Percentiles rank a stretch among this genome's conserved stretches.
These are phyloP conservation scores for Mionectes olivaceus DNA, from an alignment of 2,797 vertebrate species.

Conservation along the genomic window DNA sequence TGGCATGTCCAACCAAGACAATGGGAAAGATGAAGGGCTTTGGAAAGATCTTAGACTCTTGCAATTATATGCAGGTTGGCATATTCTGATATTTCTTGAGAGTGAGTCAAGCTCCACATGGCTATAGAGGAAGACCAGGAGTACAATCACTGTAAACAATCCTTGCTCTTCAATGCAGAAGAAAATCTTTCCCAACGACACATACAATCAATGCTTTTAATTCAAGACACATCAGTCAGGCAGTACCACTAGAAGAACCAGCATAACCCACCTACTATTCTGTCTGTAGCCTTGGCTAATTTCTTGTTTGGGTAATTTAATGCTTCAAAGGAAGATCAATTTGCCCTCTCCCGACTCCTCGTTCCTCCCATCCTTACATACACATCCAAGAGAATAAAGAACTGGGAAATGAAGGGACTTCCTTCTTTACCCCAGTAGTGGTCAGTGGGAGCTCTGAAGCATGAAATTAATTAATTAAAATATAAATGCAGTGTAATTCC, in stretches of 20 bases:
- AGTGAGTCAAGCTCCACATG: neutral
- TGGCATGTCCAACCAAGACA: neutral
- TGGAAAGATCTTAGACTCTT: neutral
- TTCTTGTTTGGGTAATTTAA: slow-evolving; percentile 61
- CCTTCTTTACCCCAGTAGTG: slow-evolving; percentile 56
- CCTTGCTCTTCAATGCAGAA: neutral
- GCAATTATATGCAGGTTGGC: neutral
- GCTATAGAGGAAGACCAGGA: neutral
- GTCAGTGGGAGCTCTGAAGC: slow-evolving; percentile 67
- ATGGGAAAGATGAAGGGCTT: neutral
- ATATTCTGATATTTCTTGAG: neutral
- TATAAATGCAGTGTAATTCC: slow-evolving; percentile 55
- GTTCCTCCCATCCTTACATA: slow-evolving; percentile 13
- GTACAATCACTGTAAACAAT: neutral
- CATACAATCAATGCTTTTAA: neutral
- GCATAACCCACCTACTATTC: neutral
- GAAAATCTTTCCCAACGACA: neutral
- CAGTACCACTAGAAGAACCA: neutral
- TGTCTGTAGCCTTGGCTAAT: neutral
- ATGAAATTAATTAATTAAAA: slow-evolving; percentile 75
- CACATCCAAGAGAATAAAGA: slow-evolving; percentile 44
- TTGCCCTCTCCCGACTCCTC: neutral
- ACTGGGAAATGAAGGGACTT: slow-evolving; percentile 35
- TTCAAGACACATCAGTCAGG: slow-evolving; percentile 8
- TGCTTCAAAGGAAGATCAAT: slow-evolving; percentile 64